Evolutionary conservation across 2,797 vertebrate genomes (phyloP).

Genomic region (Orientallactaga sibirica): DNA sequence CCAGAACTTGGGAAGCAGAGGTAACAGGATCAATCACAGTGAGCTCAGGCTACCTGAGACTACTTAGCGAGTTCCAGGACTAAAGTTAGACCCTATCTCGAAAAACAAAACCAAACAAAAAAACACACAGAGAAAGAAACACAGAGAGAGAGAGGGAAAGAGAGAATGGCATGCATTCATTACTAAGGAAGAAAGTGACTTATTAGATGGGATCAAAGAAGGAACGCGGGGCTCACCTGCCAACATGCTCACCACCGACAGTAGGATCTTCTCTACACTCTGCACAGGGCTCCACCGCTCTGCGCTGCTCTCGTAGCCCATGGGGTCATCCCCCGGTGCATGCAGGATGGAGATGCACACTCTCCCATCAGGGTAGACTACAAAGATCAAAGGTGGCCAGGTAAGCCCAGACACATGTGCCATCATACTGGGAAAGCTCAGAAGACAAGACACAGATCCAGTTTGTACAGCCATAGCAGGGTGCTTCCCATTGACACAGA

Average conservation of each 20-base stretch:
- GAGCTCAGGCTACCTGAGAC: too few relatives aligned
- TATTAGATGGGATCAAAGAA: too few relatives aligned
- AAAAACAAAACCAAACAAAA: too few relatives aligned
- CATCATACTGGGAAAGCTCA: accelerated
- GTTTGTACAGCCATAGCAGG: background rate
- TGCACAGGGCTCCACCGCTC: slow-evolving; percentile 99
- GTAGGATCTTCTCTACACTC: slow-evolving; percentile 98
- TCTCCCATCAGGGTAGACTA: slow-evolving; percentile 97
- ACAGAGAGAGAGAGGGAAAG: too few relatives aligned
- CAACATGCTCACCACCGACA: slow-evolving; percentile 97
- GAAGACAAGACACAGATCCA: too few relatives aligned
- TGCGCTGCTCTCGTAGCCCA: slow-evolving; percentile 99
- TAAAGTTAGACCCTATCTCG: too few relatives aligned
- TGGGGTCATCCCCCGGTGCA: slow-evolving; percentile 97
- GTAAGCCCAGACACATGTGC: background rate
- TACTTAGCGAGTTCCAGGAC: too few relatives aligned
- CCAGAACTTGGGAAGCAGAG: too few relatives aligned
- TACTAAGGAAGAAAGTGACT: background rate
- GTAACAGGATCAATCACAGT: too few relatives aligned
- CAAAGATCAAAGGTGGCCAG: slow-evolving; percentile 24
- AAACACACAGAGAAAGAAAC: too few relatives aligned
- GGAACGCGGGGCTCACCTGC: slow-evolving; percentile 89
- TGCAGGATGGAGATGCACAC: slow-evolving; percentile 99
- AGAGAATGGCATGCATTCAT: background rate
- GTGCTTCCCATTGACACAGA: background rate